Conservation (phyloP, 2,888 invertebrate species). For the Oscheius onirici region DNA sequence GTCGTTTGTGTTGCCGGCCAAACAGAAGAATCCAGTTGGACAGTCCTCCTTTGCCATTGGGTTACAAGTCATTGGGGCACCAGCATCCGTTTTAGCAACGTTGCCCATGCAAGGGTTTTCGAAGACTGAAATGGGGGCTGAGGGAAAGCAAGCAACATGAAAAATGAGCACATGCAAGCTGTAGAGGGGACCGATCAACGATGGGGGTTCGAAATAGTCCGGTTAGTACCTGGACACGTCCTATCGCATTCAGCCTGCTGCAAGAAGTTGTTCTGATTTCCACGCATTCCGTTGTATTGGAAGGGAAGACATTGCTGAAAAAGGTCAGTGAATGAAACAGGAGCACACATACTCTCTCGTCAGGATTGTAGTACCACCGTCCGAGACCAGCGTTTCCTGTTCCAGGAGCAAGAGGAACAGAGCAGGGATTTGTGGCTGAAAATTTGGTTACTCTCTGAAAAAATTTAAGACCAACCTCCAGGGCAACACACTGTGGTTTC, state of each 20-base stretch:
- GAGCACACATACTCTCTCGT: slow-evolving; percentile 57
- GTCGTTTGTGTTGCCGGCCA: slow-evolving; percentile 47
- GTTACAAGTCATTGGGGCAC: slow-evolving; percentile 44
- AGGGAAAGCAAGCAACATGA: slow-evolving; percentile 12
- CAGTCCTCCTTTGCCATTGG: slow-evolving; percentile 32
- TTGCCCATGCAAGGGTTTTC: slow-evolving; percentile 61
- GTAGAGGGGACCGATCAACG: slow-evolving; percentile 14
- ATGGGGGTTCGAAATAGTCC: background rate
- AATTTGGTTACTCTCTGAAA: background rate
- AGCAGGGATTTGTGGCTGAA: slow-evolving; percentile 71
- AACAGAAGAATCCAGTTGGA: slow-evolving; percentile 45
- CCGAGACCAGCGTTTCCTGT: slow-evolving; percentile 65
- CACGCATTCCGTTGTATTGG: slow-evolving; percentile 70
- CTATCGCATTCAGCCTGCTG: slow-evolving; percentile 64
- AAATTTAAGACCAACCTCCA: slow-evolving; percentile 35
- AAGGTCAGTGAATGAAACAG: background rate
- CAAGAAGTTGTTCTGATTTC: slow-evolving; percentile 71
- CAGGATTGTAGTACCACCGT: slow-evolving; percentile 71
- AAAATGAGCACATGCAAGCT: slow-evolving; percentile 23
- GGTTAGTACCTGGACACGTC: slow-evolving; percentile 69
- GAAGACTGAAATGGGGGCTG: slow-evolving; percentile 52
- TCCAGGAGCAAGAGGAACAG: slow-evolving; percentile 71
- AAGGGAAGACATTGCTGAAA: slow-evolving; percentile 67
- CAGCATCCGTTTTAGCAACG: slow-evolving; percentile 35
- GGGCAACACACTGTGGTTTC: slow-evolving; percentile 71